Percentiles rank a stretch among this genome's conserved stretches.
These are phyloP conservation scores for Epinephelus malabaricus DNA, from an alignment of 2,797 vertebrate species.

Conservation along the genomic window DNA sequence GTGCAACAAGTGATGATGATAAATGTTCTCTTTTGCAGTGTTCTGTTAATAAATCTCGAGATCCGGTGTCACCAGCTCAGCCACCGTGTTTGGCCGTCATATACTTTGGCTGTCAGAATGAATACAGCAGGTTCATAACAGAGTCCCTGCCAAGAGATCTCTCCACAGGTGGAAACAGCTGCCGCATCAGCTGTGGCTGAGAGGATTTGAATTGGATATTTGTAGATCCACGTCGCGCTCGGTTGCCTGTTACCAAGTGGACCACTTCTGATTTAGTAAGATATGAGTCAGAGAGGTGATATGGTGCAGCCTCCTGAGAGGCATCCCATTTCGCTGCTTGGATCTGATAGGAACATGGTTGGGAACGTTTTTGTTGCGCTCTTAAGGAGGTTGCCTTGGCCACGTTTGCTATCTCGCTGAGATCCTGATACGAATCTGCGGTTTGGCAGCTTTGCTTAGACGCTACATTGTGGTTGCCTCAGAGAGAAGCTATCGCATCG, in stretches of 20 bases:
- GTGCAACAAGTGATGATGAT: not conserved
- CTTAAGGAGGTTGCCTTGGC: not conserved
- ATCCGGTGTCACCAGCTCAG: not conserved
- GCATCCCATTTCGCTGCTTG: conserved; percentile 13
- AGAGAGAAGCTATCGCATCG: not conserved
- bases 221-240: conserved; percentile 35
- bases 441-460: conserved; percentile 5
- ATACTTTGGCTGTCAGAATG: not conserved
- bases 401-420: conserved; percentile 6
- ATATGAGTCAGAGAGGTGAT: conserved; percentile 55
- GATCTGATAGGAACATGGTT: conserved; percentile 50
- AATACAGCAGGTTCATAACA: conserved; percentile 29
- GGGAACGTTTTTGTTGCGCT: conserved; percentile 32
- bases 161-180: conserved; percentile 19
- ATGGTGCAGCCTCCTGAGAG: conserved; percentile 16
- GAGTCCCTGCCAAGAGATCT: conserved; percentile 17
- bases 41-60: not conserved
- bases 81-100: not conserved
- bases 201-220: conserved; percentile 29
- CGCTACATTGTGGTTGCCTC: not conserved
- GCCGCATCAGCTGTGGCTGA: conserved; percentile 1
- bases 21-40: not conserved
- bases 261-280: conserved; percentile 34
- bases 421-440: conserved; percentile 22
- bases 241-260: not conserved